Percentiles rank a stretch among this genome's conserved stretches.
These are phyloP conservation scores for Lamellibrachia columna DNA, from an alignment of 2,888 invertebrate genomes.

Conservation along the genomic window DNA sequence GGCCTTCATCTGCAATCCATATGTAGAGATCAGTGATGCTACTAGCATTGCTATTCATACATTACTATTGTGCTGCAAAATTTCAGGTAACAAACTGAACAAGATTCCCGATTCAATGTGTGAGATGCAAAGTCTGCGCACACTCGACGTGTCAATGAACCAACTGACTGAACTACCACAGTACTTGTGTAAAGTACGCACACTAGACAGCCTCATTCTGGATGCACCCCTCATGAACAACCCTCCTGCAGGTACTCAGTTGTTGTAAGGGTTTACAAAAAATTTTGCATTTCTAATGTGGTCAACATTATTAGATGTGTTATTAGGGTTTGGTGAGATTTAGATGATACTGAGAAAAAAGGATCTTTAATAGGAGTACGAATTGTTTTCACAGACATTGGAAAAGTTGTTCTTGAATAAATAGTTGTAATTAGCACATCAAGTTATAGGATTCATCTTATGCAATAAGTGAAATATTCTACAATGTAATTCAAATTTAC, in stretches of 20 bases:
- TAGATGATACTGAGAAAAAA: background rate
- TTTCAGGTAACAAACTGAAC: constrained; percentile 32
- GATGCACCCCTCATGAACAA: constrained; percentile 32
- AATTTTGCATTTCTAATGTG: constrained; percentile 20
- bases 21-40: background rate
- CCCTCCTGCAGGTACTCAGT: constrained; percentile 27
- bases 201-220: constrained; percentile 25
- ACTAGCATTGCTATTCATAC: background rate
- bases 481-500: background rate
- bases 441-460: background rate
- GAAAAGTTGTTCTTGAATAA: constrained; percentile 1
- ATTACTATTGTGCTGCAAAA: background rate
- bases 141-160: constrained; percentile 33
- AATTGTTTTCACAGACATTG: background rate
- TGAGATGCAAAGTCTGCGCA: constrained; percentile 23
- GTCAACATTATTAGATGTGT: constrained; percentile 25
- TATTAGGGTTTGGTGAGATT: background rate
- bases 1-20: no score
- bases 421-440: background rate
- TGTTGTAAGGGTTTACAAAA: constrained; percentile 20
- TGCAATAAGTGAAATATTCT: background rate
- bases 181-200: constrained; percentile 24
- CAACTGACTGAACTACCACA: constrained; percentile 28
- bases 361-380: background rate
- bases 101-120: constrained; percentile 29